Conservation (phyloP, 2,888 invertebrate species). For the Volucella inflata region DNA sequence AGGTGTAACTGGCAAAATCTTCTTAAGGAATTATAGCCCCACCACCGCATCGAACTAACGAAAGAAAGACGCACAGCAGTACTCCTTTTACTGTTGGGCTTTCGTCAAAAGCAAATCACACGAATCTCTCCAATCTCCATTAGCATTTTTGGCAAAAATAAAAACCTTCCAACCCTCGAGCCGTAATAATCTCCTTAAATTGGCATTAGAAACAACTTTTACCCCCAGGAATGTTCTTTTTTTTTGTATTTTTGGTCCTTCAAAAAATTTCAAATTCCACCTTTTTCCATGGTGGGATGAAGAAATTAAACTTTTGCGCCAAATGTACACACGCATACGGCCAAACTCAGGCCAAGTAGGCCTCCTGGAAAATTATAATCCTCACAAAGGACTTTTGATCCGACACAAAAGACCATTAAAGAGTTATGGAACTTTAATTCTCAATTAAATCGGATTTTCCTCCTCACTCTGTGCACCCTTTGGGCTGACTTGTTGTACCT, state of each 20-base stretch:
- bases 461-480: not conserved
- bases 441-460: constrained; percentile 37
- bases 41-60: not conserved
- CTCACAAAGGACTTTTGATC: constrained; percentile 24
- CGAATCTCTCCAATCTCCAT: constrained; percentile 8
- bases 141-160: constrained; percentile 27
- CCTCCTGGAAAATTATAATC: constrained; percentile 36
- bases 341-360: not conserved
- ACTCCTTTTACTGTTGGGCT: not conserved
- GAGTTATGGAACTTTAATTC: constrained; percentile 51
- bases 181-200: constrained; percentile 56
- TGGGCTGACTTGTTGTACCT: not conserved
- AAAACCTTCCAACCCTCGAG: constrained; percentile 20
- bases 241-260: not conserved
- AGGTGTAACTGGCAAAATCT: constrained; percentile 53
- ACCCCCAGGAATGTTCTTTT: not conserved
- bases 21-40: constrained; percentile 53
- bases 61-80: not conserved
- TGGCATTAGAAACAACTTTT: constrained; percentile 35
- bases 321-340: not conserved
- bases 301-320: constrained; percentile 21
- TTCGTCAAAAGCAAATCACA: constrained; percentile 23
- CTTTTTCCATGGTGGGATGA: not conserved
- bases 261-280: constrained; percentile 9
- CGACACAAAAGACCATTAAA: constrained; percentile 48